phyloP scores from a whole-genome alignment of 2,797 vertebrate species.

The Cheirogaleus major region DNA sequence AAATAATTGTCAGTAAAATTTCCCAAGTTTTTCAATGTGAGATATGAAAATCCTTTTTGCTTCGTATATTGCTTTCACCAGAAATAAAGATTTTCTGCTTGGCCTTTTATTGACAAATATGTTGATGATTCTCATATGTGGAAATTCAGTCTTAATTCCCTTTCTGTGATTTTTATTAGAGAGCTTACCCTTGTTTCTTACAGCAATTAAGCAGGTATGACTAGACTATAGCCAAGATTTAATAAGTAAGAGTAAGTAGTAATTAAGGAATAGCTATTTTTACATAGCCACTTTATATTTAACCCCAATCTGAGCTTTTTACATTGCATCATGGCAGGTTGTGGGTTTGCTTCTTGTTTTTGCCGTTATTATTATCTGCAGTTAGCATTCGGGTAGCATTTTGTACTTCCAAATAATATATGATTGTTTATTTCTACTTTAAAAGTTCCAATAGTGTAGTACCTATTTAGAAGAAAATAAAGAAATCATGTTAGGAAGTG shows the following conservation, averaged over 20 bases:
- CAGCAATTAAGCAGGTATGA: background rate
- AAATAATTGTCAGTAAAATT: conserved; percentile 39
- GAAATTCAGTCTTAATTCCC: background rate
- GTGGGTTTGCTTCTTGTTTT: background rate
- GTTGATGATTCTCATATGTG: background rate
- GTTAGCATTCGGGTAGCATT: background rate
- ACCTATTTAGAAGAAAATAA: background rate
- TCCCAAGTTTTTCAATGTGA: background rate
- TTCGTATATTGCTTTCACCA: background rate
- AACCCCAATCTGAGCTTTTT: background rate
- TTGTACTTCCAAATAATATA: background rate
- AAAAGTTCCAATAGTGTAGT: background rate
- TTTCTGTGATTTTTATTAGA: conserved; percentile 32
- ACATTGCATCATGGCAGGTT: background rate
- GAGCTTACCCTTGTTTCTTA: background rate
- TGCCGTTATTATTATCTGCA: background rate
- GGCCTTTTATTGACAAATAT: background rate
- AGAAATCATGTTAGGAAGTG: background rate
- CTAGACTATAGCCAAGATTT: background rate
- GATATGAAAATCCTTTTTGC: background rate
- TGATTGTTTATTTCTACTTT: conserved; percentile 38
- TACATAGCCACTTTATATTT: background rate
- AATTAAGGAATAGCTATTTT: conserved; percentile 27
- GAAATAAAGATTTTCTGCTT: background rate
- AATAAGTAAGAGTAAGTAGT: background rate